These are phyloP conservation scores for Protophormia terraenovae DNA, from an alignment of 2,888 invertebrate species.

Conservation along the genomic window DNA sequence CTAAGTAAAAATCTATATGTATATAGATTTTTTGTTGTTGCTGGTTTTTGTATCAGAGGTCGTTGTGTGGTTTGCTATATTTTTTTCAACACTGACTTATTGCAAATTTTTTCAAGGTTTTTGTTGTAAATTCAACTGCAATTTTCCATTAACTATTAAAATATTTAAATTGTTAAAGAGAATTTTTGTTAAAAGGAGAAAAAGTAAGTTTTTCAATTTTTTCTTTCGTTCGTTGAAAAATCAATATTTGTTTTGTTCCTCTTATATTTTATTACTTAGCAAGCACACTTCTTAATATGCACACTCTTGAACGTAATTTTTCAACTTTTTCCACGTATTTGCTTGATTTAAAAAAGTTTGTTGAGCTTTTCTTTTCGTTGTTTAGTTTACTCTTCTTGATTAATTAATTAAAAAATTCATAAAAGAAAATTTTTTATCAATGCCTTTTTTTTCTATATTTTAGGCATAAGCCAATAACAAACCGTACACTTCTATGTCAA, in stretches of 20 bases:
- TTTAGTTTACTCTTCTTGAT: constrained; percentile 26
- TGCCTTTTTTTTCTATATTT: neutral
- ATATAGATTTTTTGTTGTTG: constrained; percentile 14
- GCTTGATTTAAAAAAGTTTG: neutral
- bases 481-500: constrained; percentile 44
- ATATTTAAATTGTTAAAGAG: neutral
- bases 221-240: constrained; percentile 46
- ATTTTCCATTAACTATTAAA: neutral
- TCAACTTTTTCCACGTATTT: constrained; percentile 13
- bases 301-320: constrained; percentile 6
- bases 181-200: neutral
- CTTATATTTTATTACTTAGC: constrained; percentile 25
- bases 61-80: constrained; percentile 25
- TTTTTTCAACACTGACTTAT: constrained; percentile 20
- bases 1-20: neutral
- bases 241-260: constrained; percentile 60
- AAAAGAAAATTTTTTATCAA: neutral
- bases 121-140: neutral
- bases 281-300: constrained; percentile 25
- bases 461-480: neutral
- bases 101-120: constrained; percentile 27
- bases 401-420: constrained; percentile 4
- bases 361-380: constrained; percentile 49
- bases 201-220: neutral
- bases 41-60: constrained; percentile 23